Conservation (phyloP, 1,140 invertebrate genomes). For the Homalodisca vitripennis region DNA sequence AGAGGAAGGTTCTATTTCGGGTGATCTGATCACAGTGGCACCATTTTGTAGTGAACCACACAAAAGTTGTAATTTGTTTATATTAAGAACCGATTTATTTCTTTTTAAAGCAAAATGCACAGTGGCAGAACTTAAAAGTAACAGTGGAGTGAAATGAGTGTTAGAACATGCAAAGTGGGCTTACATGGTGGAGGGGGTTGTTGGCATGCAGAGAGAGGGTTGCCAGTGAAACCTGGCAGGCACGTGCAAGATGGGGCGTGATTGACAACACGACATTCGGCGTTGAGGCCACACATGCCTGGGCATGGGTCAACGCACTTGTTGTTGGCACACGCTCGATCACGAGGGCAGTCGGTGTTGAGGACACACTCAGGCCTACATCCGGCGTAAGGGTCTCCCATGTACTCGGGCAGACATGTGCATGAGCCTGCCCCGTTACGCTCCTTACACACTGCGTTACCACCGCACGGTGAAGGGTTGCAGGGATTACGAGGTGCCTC, state of each 20-base stretch:
- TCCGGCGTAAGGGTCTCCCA: slow-evolving; percentile 74
- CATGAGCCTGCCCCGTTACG: slow-evolving; percentile 63
- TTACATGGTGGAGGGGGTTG: slow-evolving; percentile 39
- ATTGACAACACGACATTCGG: slow-evolving; percentile 69
- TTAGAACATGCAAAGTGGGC: slow-evolving; percentile 19
- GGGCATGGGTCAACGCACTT: slow-evolving; percentile 70
- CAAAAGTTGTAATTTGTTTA: too few species aligned
- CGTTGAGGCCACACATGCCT: slow-evolving; percentile 68
- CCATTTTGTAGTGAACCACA: too few species aligned
- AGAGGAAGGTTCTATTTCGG: too few species aligned
- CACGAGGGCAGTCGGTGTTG: slow-evolving; percentile 68
- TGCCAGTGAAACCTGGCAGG: slow-evolving; percentile 63
- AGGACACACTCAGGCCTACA: slow-evolving; percentile 61
- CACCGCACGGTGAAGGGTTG: slow-evolving; percentile 73
- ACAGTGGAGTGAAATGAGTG: slow-evolving; percentile 6
- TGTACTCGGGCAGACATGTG: slow-evolving; percentile 74
- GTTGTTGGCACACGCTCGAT: slow-evolving; percentile 67
- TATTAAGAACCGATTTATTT: too few species aligned
- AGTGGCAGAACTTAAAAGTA: too few species aligned
- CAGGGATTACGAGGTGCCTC: slow-evolving; percentile 57
- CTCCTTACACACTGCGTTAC: slow-evolving; percentile 72
- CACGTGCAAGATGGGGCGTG: slow-evolving; percentile 75
- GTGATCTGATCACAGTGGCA: too few species aligned
- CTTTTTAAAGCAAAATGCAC: too few species aligned
- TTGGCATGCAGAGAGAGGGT: slow-evolving; percentile 63